Evolutionary conservation across 2,888 invertebrate species (phyloP).

Genomic region (Cyclophora punctaria): DNA sequence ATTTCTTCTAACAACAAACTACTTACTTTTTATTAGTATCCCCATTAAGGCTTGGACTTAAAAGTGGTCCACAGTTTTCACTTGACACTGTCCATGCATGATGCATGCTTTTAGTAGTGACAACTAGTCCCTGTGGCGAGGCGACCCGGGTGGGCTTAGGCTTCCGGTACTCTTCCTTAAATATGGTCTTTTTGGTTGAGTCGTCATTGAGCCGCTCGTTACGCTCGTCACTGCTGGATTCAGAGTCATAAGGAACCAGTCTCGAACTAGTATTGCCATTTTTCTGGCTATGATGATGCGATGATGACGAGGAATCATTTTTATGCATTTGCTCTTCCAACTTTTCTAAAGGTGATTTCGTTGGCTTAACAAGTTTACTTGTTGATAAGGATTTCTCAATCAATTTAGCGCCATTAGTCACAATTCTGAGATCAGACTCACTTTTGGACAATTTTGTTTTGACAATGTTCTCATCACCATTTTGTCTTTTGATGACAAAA

Average conservation of each 20-base stretch:
- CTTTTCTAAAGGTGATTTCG: constrained; percentile 61
- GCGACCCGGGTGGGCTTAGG: constrained; percentile 50
- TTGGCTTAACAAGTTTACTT: constrained; percentile 47
- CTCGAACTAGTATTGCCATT: constrained; percentile 46
- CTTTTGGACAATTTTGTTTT: constrained; percentile 47
- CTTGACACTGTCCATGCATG: constrained; percentile 65
- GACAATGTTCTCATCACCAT: constrained; percentile 36
- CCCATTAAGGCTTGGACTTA: constrained; percentile 69
- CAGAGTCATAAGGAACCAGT: constrained; percentile 77
- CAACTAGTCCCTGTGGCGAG: constrained; percentile 45
- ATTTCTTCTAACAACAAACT: neutral
- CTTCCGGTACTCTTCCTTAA: constrained; percentile 29
- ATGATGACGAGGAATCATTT: constrained; percentile 28
- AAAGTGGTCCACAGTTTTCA: constrained; percentile 52
- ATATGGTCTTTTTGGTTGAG: constrained; percentile 14
- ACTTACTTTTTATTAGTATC: constrained; percentile 61
- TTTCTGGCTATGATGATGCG: constrained; percentile 28
- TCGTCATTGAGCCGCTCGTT: constrained; percentile 24
- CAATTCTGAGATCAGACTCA: constrained; percentile 43
- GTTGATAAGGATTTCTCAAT: constrained; percentile 41
- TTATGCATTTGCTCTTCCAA: constrained; percentile 66
- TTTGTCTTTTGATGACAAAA: constrained; percentile 51
- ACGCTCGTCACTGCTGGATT: constrained; percentile 70
- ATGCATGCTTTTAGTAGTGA: constrained; percentile 56
- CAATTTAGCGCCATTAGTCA: constrained; percentile 29